Evolutionary conservation across 2,888 invertebrate genomes (phyloP).

Genomic region (Boloria euphrosyne): DNA sequence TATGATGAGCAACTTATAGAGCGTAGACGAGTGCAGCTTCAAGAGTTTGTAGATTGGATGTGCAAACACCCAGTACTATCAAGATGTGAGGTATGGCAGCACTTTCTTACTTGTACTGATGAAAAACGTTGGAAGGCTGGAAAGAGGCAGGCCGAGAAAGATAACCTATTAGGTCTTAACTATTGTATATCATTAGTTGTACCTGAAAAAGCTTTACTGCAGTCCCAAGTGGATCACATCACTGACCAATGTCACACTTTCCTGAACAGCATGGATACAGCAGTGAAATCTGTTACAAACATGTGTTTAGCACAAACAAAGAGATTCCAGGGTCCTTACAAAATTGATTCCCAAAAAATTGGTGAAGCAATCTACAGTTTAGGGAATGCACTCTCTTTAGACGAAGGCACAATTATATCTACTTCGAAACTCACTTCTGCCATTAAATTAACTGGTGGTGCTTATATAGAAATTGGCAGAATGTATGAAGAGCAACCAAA

Average conservation of each 20-base stretch:
- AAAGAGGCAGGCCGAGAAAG: conserved; percentile 96
- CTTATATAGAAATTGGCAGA: conserved; percentile 94
- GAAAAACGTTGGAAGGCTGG: conserved; percentile 99
- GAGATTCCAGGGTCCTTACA: conserved; percentile 91
- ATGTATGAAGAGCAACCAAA: conserved; percentile 95
- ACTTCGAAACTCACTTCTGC: conserved; percentile 89
- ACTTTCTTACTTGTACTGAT: conserved; percentile 98
- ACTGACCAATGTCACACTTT: conserved; percentile 92
- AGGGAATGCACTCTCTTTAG: conserved; percentile 91
- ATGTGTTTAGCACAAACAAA: conserved; percentile 93
- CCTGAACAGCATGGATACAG: conserved; percentile 92
- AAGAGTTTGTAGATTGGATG: conserved; percentile 98
- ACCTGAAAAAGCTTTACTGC: conserved; percentile 89
- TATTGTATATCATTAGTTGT: conserved; percentile 95
- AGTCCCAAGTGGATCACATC: conserved; percentile 89
- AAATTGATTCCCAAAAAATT: conserved; percentile 94
- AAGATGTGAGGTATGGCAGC: conserved; percentile 95
- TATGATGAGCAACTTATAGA: conserved; percentile 99
- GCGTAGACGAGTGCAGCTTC: conserved; percentile 95
- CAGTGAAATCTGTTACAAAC: conserved; percentile 91
- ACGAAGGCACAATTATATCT: conserved; percentile 85
- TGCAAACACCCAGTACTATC: conserved; percentile 98
- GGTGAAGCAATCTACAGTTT: conserved; percentile 93
- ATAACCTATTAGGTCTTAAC: conserved; percentile 93
- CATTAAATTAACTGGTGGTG: conserved; percentile 92